These are phyloP conservation scores for Valencia hispanica DNA, from an alignment of 2,797 vertebrate species.

Conservation along the genomic window DNA sequence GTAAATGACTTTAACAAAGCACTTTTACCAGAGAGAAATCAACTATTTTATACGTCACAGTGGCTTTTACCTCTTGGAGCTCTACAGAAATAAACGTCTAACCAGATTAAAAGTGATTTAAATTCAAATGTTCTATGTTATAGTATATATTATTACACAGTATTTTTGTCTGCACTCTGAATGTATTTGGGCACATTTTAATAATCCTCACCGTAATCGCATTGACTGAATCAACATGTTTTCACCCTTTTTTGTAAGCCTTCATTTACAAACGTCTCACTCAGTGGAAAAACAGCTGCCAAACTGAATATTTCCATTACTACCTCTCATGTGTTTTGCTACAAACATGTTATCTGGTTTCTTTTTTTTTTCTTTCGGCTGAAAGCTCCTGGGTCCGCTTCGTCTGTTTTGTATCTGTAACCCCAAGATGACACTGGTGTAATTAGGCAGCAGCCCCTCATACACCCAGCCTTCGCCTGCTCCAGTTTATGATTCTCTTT, in stretches of 20 bases:
- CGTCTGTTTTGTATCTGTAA: neutral
- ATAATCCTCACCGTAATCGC: constrained; percentile 9
- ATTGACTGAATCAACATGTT: neutral
- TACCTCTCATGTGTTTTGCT: constrained; percentile 49
- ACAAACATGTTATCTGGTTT: constrained; percentile 14
- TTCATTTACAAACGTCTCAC: neutral
- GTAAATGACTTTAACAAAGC: constrained; percentile 45
- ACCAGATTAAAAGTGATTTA: constrained; percentile 18
- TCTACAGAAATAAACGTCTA: constrained; percentile 38
- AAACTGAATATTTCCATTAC: constrained; percentile 42
- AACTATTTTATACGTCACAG: constrained; percentile 54
- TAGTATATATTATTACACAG: constrained; percentile 46
- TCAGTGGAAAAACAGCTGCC: constrained; percentile 18
- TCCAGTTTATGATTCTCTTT: constrained; percentile 25
- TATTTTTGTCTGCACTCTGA: constrained; percentile 63
- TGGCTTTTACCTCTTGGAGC: constrained; percentile 57
- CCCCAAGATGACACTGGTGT: constrained; percentile 30
- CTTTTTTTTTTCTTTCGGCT: constrained; percentile 29
- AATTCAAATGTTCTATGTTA: constrained; percentile 27
- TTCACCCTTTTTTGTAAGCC: neutral
- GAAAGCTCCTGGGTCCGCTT: constrained; percentile 1
- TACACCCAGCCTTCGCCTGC: constrained; percentile 20
- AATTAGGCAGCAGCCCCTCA: constrained; percentile 37
- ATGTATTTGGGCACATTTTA: constrained; percentile 65
- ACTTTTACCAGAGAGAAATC: constrained; percentile 63